These are phyloP conservation scores for Entosphenus tridentatus DNA, from an alignment of 2,113 vertebrate species.

Conservation along the genomic window DNA sequence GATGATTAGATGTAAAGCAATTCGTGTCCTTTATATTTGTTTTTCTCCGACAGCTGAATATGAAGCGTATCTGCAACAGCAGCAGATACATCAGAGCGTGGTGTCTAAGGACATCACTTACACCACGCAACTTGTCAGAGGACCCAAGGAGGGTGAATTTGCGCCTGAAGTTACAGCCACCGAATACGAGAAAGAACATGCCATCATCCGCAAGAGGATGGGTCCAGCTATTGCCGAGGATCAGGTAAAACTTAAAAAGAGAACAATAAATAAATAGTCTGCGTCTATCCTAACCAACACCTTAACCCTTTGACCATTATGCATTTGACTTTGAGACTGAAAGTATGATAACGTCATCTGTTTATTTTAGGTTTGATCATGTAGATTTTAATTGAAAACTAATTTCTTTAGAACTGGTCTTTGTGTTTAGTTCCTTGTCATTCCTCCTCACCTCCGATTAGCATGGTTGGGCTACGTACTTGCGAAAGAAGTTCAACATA, in stretches of 20 bases:
- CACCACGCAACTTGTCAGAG: constrained; percentile 50
- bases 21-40: background rate
- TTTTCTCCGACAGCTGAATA: constrained; percentile 38
- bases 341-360: no score
- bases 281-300: no score
- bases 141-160: constrained; percentile 42
- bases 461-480: no score
- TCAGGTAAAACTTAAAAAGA: constrained; percentile 26
- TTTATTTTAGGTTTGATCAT: no score
- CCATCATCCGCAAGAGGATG: constrained; percentile 46
- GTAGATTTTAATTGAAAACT: no score
- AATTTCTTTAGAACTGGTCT: no score
- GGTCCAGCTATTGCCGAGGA: constrained; percentile 38
- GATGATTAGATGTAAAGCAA: background rate
- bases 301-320: no score
- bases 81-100: constrained; percentile 15
- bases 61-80: constrained; percentile 49
- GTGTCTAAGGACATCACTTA: constrained; percentile 29
- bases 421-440: no score
- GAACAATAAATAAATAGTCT: no score
- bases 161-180: constrained; percentile 31
- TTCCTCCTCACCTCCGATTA: no score
- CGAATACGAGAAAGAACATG: constrained; percentile 58
- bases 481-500: no score
- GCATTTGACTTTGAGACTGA: no score